Base-by-base conservation (phyloP, 2,888 invertebrate species). In the Merodon equestris region DNA sequence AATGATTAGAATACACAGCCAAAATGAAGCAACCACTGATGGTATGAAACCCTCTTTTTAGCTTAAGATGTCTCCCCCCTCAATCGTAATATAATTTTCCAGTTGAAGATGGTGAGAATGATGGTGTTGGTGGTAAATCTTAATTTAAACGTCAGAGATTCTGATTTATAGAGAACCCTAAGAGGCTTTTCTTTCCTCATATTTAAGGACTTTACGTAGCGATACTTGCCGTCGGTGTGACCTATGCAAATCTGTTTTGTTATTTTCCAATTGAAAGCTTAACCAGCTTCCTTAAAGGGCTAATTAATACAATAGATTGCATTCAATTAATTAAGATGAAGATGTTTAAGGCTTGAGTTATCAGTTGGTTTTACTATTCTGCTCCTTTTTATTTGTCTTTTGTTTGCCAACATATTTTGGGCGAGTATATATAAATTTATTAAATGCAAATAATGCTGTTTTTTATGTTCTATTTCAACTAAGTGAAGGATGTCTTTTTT, bases 81-180 rank as follows among this genome's bases (percentile, higher is more conserved):
- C 66, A 73, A 64, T 58, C 66, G 47, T 67, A 60, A 60, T 48
- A 60, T 60, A 58, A 73, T 72, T 72, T 47, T 34, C 34, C 42
- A 38, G 18, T 10, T 19, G 12, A 40, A 42, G 54, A 36, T 58
- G 48, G 53, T 27, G 27, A 27, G 27, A 27, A 27, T 27, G 27
- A 27, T 27, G 2, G 7, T 27, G 27, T 7, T 7, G 67, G 58
- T 66, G 53, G 72, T 58, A 64, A 57, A 40, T 73, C 58, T 60
- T 73, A 73, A 73, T 60, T 73, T 73, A 67, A 73, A 60, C 48
- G 73, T 67, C 73, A 60, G 13, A 15, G 54, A 67, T 34, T 48
- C 48, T 73, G 73, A 73, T 73, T 73, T 73, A 73, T 73, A 36
- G 57, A 19, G 47, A 36, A 58, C 40, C 54, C 12, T 73, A 73